Conservation (phyloP, 2,888 invertebrate species). For the Limnephilus marmoratus region DNA sequence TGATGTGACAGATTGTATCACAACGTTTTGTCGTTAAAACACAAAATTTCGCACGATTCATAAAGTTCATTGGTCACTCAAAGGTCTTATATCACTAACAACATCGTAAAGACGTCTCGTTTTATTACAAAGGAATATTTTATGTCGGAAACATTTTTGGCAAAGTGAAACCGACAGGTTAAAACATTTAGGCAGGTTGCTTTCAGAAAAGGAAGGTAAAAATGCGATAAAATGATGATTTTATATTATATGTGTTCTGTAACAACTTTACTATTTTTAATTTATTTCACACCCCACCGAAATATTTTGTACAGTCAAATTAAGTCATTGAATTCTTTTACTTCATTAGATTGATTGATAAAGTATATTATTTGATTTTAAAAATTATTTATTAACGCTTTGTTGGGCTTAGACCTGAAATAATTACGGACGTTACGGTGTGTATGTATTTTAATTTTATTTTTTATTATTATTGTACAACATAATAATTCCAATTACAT, state of each 20-base stretch:
- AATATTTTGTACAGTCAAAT: too few species aligned
- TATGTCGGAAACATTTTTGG: neutral
- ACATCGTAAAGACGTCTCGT: neutral
- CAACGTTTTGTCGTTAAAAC: neutral
- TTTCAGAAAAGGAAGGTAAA: neutral
- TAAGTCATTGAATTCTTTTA: too few species aligned
- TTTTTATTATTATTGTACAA: too few species aligned
- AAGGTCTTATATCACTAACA: neutral
- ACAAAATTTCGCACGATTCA: neutral
- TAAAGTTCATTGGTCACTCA: conserved; percentile 2
- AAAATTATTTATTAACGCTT: too few species aligned
- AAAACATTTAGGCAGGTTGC: neutral
- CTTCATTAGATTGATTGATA: too few species aligned
- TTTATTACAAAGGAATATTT: neutral
- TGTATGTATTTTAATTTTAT: too few species aligned
- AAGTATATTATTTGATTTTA: too few species aligned
- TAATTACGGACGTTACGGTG: too few species aligned
- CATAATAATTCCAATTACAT: too few species aligned
- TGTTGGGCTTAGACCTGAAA: too few species aligned
- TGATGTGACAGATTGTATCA: neutral
- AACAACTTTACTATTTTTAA: neutral
- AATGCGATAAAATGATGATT: neutral
- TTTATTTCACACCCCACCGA: too few species aligned
- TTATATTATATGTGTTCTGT: neutral
- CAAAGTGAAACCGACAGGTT: neutral